Evolutionary conservation across 1,140 invertebrate genomes (phyloP), one percentile per base, ranked within the genome.

Genomic region (Pteromalus puparum): DNA sequence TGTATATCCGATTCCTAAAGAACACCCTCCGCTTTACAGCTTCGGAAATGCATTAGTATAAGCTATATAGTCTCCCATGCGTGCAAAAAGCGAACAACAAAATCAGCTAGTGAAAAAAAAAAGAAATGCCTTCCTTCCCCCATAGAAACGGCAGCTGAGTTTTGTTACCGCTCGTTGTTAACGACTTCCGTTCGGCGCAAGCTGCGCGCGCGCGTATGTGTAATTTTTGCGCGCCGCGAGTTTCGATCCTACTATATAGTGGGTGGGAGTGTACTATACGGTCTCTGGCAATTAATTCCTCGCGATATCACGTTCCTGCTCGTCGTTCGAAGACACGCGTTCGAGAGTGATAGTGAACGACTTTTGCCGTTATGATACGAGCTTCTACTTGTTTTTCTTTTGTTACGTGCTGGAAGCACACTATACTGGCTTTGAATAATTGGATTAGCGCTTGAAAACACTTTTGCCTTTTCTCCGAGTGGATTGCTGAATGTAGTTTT

Each of bases 231-330:
- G 10, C 72, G 10, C 72, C 26, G 70, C 70, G 26, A 4, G 70
- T 21, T 21, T 73, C 70, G 70, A 65, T 53, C 12, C 6, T 42
- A n/a, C 7, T n/a, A n/a, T n/a, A 12, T 75, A 46, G 9, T 4
- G 53, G 30, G 30, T 34, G 30, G 4, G 30, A 34, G 30, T 34
- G 30, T 34, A 34, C 30, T 9, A 42, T 10, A 9, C 38, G 38
- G 6, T 42, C 48, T 53, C 18, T 3, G 48, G 48, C 48, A 53
- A 82, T 74, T 82, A 61, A 82, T 74, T 82, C 26, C 26, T 81
- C 72, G 24, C 70, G 18, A 81, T 81, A 65, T 82, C 46, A 15
- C 24, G 21, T 34, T 24, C 18, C n/a, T 70, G 26, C 68, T 12
- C 24, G 68, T 12, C 9, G 1, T 28, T 70, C 24, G 9, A 10